phyloP scores from a whole-genome alignment of 2,888 invertebrate genomes.

The Hydroisotoma schaefferi region DNA sequence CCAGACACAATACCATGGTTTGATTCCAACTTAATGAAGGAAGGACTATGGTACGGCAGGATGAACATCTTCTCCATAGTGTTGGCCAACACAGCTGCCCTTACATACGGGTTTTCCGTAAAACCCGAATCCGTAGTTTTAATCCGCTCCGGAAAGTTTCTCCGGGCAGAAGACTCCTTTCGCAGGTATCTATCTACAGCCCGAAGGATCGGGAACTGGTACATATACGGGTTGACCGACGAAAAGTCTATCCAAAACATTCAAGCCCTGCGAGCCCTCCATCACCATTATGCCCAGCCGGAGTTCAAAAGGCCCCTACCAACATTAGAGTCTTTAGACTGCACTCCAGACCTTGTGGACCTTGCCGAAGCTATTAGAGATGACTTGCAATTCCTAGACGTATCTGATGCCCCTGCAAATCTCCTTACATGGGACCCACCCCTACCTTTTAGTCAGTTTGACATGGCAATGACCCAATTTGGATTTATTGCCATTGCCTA shows the following conservation, averaged over 20 bases:
- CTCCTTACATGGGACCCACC: slow-evolving; percentile 37
- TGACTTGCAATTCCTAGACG: slow-evolving; percentile 31
- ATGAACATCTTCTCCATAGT: slow-evolving; percentile 26
- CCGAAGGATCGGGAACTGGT: slow-evolving; percentile 52
- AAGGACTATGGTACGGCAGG: slow-evolving; percentile 22
- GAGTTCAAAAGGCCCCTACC: slow-evolving; percentile 11
- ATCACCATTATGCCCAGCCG: slow-evolving; percentile 33
- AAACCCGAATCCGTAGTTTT: slow-evolving; percentile 36
- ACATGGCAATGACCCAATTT: slow-evolving; percentile 54
- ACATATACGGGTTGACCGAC: slow-evolving; percentile 51
- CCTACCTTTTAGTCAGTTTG: slow-evolving; percentile 52
- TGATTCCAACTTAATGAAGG: slow-evolving; percentile 25
- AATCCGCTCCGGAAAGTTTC: slow-evolving; percentile 50
- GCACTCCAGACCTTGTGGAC: slow-evolving; percentile 23
- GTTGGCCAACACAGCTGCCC: slow-evolving; percentile 29
- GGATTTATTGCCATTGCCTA: slow-evolving; percentile 53
- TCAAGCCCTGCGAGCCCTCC: slow-evolving; percentile 50
- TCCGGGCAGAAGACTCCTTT: slow-evolving; percentile 50
- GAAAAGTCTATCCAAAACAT: slow-evolving; percentile 48
- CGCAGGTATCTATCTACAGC: slow-evolving; percentile 51
- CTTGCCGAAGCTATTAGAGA: slow-evolving; percentile 28
- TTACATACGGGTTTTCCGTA: slow-evolving; percentile 37
- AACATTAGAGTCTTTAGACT: slow-evolving; percentile 13
- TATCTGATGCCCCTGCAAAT: slow-evolving; percentile 22
- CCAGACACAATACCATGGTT: slow-evolving; percentile 36